Conservation (phyloP, 2,888 invertebrate species). For the Shargacucullia verbasci region DNA sequence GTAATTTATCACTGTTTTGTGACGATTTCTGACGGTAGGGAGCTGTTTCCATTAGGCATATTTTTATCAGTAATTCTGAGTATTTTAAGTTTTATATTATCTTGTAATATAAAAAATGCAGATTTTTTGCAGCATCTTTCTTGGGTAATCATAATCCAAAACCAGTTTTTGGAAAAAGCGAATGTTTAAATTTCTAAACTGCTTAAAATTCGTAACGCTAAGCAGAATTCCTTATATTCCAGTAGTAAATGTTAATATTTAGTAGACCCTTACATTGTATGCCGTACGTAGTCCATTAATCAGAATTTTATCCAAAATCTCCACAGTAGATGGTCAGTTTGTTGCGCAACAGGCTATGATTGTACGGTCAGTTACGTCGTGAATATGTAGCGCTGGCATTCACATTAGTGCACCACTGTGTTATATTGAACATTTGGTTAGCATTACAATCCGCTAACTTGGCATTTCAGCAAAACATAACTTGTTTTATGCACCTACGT, state of each 20-base stretch:
- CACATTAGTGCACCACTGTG: conserved; percentile 48
- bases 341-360: conserved; percentile 49
- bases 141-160: no score
- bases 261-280: not conserved
- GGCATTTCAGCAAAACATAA: conserved; percentile 28
- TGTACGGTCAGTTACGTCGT: conserved; percentile 38
- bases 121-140: no score
- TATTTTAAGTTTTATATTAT: no score
- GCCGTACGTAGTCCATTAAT: conserved; percentile 13
- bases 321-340: conserved; percentile 31
- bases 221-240: no score
- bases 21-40: conserved; percentile 27
- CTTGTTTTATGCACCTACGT: no score
- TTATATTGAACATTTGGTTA: conserved; percentile 46
- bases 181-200: no score
- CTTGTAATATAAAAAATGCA: no score
- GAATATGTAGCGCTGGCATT: conserved; percentile 47
- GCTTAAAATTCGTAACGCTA: no score
- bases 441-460: conserved; percentile 47
- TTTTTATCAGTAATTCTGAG: no score
- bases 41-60: not conserved
- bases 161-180: no score
- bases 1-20: conserved; percentile 49
- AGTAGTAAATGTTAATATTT: conserved; percentile 19
- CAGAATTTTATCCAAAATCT: conserved; percentile 38